Evolutionary conservation across 2,113 vertebrate genomes (phyloP).

Genomic region (Hymenochirus boettgeri): DNA sequence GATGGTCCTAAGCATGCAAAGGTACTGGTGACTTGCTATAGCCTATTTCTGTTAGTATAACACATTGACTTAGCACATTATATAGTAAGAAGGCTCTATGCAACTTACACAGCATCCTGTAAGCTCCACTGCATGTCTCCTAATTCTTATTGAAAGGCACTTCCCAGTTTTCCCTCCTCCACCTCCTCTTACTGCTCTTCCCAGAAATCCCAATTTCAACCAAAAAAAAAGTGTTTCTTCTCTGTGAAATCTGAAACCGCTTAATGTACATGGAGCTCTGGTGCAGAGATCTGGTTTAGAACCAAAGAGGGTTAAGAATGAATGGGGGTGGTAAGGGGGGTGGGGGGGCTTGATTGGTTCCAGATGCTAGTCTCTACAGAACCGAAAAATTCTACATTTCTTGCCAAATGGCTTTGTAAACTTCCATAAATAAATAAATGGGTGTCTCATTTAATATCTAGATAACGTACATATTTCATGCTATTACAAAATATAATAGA

Average conservation of each 20-base stretch:
- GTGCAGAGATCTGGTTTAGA: slow-evolving; percentile 17
- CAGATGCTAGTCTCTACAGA: slow-evolving; percentile 38
- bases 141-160: slow-evolving; percentile 3
- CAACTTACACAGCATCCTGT: slow-evolving; percentile 26
- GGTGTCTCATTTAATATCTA: too few species aligned
- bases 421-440: too few species aligned
- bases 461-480: too few species aligned
- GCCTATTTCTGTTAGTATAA: too few species aligned
- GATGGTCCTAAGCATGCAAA: too few species aligned
- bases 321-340: slow-evolving; percentile 22
- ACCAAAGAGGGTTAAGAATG: slow-evolving; percentile 10
- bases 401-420: too few species aligned
- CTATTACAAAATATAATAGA: too few species aligned
- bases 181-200: slow-evolving; percentile 18
- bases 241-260: slow-evolving; percentile 33
- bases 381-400: too few species aligned
- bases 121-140: slow-evolving; percentile 30
- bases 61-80: too few species aligned
- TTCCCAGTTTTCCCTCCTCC: slow-evolving; percentile 24
- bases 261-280: slow-evolving; percentile 36
- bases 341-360: slow-evolving; percentile 17
- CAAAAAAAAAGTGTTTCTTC: slow-evolving; percentile 17
- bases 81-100: not conserved
- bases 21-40: too few species aligned
- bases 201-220: slow-evolving; percentile 21